Evolutionary conservation across 2,797 vertebrate species (phyloP).

Genomic region (Clarias fuscus): DNA sequence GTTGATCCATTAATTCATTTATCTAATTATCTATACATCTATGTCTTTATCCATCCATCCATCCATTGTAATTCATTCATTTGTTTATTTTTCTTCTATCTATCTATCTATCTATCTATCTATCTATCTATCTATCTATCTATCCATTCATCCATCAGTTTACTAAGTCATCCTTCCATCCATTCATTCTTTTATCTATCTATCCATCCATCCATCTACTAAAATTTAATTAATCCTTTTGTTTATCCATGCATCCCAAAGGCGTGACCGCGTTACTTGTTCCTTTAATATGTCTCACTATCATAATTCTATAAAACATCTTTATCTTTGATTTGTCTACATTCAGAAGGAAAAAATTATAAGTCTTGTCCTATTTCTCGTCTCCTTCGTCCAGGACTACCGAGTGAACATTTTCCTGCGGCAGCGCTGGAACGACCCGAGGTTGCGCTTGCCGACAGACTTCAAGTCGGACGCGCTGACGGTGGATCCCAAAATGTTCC

Average conservation of each 20-base stretch:
- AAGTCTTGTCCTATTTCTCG: not conserved
- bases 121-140: not conserved
- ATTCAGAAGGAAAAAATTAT: not conserved
- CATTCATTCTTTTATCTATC: not conserved
- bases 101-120: not conserved
- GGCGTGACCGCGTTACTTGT: not conserved
- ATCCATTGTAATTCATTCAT: not conserved
- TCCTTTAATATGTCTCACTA: not conserved
- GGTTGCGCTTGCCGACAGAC: conserved; percentile 88
- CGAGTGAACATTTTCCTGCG: conserved; percentile 95
- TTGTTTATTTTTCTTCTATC: too few species aligned
- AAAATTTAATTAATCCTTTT: not conserved
- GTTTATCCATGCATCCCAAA: not conserved
- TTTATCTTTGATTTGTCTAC: not conserved
- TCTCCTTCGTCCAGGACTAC: conserved; percentile 81
- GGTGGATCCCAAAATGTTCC: conserved; percentile 96
- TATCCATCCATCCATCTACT: not conserved
- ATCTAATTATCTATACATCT: not conserved
- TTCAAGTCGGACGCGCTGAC: conserved; percentile 91
- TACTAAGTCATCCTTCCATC: too few species aligned
- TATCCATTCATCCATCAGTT: not conserved
- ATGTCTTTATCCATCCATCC: not conserved
- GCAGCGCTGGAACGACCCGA: conserved; percentile 96
- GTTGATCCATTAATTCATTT: not conserved
- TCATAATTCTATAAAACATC: not conserved